phyloP scores from a whole-genome alignment of 1,140 invertebrate species.

The Drosophila tristis region DNA sequence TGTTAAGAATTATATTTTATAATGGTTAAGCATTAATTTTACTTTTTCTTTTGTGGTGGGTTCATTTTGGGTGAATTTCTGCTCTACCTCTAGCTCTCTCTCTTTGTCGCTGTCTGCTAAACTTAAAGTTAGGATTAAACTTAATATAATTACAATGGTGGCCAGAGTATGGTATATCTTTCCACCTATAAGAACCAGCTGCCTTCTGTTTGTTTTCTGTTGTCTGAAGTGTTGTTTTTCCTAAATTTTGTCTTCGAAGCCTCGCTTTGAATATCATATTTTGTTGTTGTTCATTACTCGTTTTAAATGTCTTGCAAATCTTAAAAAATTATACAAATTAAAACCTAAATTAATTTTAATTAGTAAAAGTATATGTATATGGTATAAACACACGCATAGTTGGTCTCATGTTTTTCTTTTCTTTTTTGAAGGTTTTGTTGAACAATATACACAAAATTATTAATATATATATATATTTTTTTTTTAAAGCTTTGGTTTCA shows the following conservation, averaged over 20 bases:
- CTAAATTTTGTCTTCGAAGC: constrained; percentile 58
- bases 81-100: constrained; percentile 22
- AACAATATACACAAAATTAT: constrained; percentile 16
- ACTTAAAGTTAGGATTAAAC: constrained; percentile 57
- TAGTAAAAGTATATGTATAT: constrained; percentile 34
- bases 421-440: constrained; percentile 13
- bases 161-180: constrained; percentile 1
- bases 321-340: constrained; percentile 44
- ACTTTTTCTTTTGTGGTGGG: constrained; percentile 62
- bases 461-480: constrained; percentile 2
- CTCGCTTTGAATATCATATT: constrained; percentile 63
- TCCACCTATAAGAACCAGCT: constrained; percentile 30
- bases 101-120: constrained; percentile 40
- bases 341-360: constrained; percentile 49
- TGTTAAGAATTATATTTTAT: constrained; percentile 53
- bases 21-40: constrained; percentile 57
- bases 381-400: constrained; percentile 63
- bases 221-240: constrained; percentile 37
- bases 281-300: constrained; percentile 16
- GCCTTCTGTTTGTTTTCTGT: constrained; percentile 17
- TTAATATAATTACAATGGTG: constrained; percentile 47
- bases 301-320: constrained; percentile 63
- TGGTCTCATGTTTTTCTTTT: constrained; percentile 26
- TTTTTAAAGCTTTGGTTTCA: constrained; percentile 79
- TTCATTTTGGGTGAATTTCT: constrained; percentile 69